phyloP scores from a whole-genome alignment of 2,888 invertebrate genomes.

The Brachyptera risi region DNA sequence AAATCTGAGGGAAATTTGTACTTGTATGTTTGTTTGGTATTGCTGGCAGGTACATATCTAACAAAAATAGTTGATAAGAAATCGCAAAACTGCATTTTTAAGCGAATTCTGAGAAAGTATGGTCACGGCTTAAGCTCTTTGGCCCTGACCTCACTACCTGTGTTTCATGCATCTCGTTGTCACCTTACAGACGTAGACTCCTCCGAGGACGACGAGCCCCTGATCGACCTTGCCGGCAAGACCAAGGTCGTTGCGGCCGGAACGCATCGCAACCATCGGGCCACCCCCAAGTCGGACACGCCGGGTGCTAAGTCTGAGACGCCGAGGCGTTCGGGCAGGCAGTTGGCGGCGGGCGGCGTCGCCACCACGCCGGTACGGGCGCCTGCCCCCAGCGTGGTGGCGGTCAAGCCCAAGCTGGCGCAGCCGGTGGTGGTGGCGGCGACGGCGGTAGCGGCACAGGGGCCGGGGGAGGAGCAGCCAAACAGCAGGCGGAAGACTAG shows the following conservation, averaged over 20 bases:
- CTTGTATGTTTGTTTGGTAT: no score
- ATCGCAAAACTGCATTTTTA: no score
- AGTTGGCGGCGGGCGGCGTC: constrained; percentile 8
- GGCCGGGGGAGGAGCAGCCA: constrained; percentile 32
- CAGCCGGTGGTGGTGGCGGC: constrained; percentile 4
- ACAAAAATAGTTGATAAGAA: no score
- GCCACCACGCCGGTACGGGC: neutral
- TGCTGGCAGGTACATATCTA: no score
- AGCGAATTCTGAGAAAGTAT: no score
- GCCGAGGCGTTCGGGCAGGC: constrained; percentile 8
- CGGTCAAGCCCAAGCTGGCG: neutral
- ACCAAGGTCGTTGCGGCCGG: constrained; percentile 46
- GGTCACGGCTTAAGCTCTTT: neutral
- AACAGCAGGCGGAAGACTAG: constrained; percentile 38
- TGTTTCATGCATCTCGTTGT: no score
- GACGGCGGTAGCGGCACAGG: neutral
- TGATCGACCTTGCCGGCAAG: constrained; percentile 65
- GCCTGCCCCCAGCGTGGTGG: neutral
- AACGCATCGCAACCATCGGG: neutral
- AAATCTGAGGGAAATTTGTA: no score
- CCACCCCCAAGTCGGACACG: constrained; percentile 1
- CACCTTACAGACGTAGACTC: constrained; percentile 68
- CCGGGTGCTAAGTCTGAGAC: constrained; percentile 19
- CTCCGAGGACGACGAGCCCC: constrained; percentile 72
- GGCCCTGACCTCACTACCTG: no score